These are phyloP conservation scores for Melanogrammus aeglefinus DNA, from an alignment of 2,797 vertebrate species.

Conservation along the genomic window DNA sequence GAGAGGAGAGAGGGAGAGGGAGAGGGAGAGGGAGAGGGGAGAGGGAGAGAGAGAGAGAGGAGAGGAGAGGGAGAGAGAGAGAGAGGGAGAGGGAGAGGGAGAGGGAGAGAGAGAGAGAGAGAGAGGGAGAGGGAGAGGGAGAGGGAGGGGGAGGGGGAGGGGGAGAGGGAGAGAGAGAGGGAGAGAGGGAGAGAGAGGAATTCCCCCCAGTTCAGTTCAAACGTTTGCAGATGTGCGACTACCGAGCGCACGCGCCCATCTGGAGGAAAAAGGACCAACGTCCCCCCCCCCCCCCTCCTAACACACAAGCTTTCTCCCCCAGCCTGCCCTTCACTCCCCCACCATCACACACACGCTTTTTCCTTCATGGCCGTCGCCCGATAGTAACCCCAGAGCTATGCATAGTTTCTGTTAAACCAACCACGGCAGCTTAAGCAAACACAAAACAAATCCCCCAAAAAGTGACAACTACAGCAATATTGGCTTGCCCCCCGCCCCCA, in stretches of 20 bases:
- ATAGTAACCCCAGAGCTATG: conserved; percentile 8
- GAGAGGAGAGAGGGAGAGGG: neutral
- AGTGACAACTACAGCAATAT: too few relatives aligned
- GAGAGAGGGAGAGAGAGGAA: conserved; percentile 47
- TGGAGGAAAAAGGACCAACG: conserved; percentile 44
- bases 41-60: conserved; percentile 20
- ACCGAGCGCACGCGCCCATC: conserved; percentile 61
- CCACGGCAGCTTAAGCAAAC: too few relatives aligned
- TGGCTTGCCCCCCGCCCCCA: too few relatives aligned
- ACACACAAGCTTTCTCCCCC: conserved; percentile 28
- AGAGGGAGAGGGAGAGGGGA: conserved; percentile 24
- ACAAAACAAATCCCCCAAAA: too few relatives aligned
- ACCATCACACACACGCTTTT: conserved; percentile 15
- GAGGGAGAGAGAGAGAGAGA: neutral
- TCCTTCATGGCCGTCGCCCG: conserved; percentile 29
- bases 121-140: neutral
- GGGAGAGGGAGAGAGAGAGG: conserved; percentile 21
- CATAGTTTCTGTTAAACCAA: neutral
- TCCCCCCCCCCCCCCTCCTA: neutral
- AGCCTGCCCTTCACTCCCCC: conserved; percentile 5
- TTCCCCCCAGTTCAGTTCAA: conserved; percentile 69
- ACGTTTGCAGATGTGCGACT: conserved; percentile 70
- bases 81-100: neutral
- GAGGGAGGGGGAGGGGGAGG: neutral
- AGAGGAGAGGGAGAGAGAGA: neutral